A percentile compares a stretch with the other conserved stretches of the same genome.
Evolutionary conservation across 2,113 vertebrate genomes (phyloP).

Genomic region (Electrona antarctica): DNA sequence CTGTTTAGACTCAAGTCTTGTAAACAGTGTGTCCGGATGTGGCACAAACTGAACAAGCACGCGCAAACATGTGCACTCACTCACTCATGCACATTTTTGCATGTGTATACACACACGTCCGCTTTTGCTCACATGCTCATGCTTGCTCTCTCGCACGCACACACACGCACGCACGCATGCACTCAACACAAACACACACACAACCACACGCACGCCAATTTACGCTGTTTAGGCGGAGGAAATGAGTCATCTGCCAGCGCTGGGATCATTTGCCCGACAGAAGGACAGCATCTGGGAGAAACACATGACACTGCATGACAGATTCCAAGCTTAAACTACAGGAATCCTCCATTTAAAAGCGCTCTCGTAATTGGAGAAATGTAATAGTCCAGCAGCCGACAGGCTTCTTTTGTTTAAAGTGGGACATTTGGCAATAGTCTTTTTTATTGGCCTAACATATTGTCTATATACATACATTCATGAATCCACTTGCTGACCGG

Average conservation of each 20-base stretch:
- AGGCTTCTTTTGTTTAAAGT: too few relatives aligned
- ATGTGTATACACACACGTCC: constrained; percentile 13
- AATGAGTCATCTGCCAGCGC: constrained; percentile 64
- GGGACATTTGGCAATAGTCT: too few relatives aligned
- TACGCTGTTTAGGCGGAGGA: constrained; percentile 70
- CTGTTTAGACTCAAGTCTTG: constrained; percentile 66
- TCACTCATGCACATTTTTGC: constrained; percentile 15
- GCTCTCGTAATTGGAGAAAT: too few relatives aligned
- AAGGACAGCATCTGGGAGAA: constrained; percentile 55
- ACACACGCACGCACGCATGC: constrained; percentile 4
- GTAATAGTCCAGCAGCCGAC: too few relatives aligned
- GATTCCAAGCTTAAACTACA: constrained; percentile 13
- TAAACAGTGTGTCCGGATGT: constrained; percentile 72
- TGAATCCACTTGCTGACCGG: too few relatives aligned
- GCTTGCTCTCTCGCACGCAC: constrained; percentile 26
- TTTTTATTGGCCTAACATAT: too few relatives aligned
- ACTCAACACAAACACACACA: constrained; percentile 32
- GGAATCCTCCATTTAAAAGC: too few relatives aligned
- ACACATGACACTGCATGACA: constrained; percentile 38
- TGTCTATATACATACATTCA: too few relatives aligned
- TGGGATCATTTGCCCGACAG: constrained; percentile 51
- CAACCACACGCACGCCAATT: constrained; percentile 44
- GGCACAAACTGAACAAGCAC: constrained; percentile 67
- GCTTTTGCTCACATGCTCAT: too few relatives aligned
- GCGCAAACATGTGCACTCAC: constrained; percentile 6